phyloP scores from a whole-genome alignment of 2,888 invertebrate genomes.

The Philereme vetulata region DNA sequence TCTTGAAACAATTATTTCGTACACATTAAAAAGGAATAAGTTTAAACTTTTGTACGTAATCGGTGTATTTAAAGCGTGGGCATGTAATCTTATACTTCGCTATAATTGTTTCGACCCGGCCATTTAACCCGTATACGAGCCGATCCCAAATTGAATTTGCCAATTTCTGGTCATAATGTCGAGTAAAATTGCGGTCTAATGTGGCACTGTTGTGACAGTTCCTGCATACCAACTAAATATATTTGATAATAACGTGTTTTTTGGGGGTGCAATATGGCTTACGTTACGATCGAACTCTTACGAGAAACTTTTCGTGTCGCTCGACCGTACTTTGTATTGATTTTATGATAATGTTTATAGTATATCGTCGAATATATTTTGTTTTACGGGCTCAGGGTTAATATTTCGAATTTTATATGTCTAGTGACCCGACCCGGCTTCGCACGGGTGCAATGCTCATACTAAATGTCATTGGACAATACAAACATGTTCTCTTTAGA shows the following conservation, averaged over 20 bases:
- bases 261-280: slow-evolving; percentile 26
- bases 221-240: slow-evolving; percentile 32
- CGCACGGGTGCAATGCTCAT: too few species aligned
- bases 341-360: slow-evolving; percentile 26
- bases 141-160: slow-evolving; percentile 42
- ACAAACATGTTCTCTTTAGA: too few species aligned
- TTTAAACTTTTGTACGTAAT: slow-evolving; percentile 24
- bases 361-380: slow-evolving; percentile 22
- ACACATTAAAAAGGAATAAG: slow-evolving; percentile 33
- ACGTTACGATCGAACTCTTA: slow-evolving; percentile 11
- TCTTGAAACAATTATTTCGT: slow-evolving; percentile 18
- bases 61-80: slow-evolving; percentile 27
- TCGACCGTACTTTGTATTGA: slow-evolving; percentile 22
- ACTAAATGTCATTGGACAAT: too few species aligned
- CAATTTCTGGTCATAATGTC: slow-evolving; percentile 34
- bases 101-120: slow-evolving; percentile 36
- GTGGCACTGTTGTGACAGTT: slow-evolving; percentile 34
- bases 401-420: neutral
- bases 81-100: slow-evolving; percentile 32
- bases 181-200: slow-evolving; percentile 32
- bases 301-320: slow-evolving; percentile 21
- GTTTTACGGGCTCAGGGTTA: neutral
- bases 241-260: slow-evolving; percentile 41
- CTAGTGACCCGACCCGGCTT: too few species aligned
- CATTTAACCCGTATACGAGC: slow-evolving; percentile 35